phyloP scores from a whole-genome alignment of 92 coral and sea anemone species.

The Palythoa caribaeorum region DNA sequence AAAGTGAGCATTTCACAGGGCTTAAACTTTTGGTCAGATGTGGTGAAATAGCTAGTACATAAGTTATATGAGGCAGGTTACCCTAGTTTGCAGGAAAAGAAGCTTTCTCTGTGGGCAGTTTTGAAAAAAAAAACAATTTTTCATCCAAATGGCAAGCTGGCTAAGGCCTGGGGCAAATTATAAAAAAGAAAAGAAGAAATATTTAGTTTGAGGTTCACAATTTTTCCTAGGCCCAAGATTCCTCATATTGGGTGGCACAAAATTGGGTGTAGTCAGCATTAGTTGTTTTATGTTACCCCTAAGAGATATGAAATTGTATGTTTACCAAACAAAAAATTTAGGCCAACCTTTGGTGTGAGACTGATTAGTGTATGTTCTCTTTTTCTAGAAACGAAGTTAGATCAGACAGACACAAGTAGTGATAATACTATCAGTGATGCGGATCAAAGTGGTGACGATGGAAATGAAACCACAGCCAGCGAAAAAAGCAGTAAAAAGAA shows the following conservation, averaged over 20 bases:
- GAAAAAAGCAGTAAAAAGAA: conserved; percentile 45
- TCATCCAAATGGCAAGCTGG: conserved; percentile 55
- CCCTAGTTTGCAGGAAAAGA: conserved; percentile 54
- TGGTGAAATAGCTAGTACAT: conserved; percentile 56
- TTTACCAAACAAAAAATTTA: conserved; percentile 39
- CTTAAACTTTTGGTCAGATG: conserved; percentile 51
- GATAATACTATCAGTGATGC: conserved; percentile 51
- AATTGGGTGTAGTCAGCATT: conserved; percentile 58
- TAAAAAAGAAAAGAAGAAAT: conserved; percentile 50
- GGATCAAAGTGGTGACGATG: conserved; percentile 43
- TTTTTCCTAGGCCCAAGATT: conserved; percentile 57
- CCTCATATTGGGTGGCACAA: conserved; percentile 58
- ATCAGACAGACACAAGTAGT: conserved; percentile 58
- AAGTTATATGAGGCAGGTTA: conserved; percentile 54
- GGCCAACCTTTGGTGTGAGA: conserved; percentile 52
- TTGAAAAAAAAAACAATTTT: conserved; percentile 39
- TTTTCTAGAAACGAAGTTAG: conserved; percentile 59
- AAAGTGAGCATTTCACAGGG: conserved; percentile 40
- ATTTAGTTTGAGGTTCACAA: conserved; percentile 19
- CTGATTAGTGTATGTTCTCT: conserved; percentile 52
- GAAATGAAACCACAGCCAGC: conserved; percentile 42
- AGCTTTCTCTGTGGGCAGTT: conserved; percentile 54
- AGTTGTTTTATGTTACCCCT: conserved; percentile 45
- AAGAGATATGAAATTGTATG: conserved; percentile 58
- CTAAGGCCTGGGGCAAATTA: conserved; percentile 51